A percentile compares a stretch with the other conserved stretches of the same genome.
These are phyloP conservation scores for Sphaerophoria taeniata DNA, from an alignment of 2,888 invertebrate species.

Conservation along the genomic window DNA sequence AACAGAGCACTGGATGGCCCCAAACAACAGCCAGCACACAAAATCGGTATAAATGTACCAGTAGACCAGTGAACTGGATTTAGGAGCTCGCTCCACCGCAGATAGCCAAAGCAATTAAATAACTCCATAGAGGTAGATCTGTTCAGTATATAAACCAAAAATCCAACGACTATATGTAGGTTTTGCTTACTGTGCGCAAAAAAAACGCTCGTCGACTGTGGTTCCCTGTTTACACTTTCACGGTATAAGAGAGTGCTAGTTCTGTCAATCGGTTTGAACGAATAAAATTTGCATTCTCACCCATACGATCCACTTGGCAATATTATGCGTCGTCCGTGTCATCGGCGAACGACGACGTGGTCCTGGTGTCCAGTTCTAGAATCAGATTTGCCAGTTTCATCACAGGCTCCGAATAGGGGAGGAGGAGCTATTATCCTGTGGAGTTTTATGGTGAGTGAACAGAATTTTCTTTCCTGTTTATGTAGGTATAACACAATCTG, in stretches of 20 bases:
- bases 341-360: too few species aligned
- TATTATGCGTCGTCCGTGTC: conserved; percentile 27
- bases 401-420: neutral
- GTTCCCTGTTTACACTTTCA: conserved; percentile 61
- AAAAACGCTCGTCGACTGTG: too few species aligned
- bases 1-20: conserved; percentile 4
- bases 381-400: conserved; percentile 8
- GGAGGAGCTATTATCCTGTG: too few species aligned
- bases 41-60: conserved; percentile 43
- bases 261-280: conserved; percentile 58
- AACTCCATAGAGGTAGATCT: conserved; percentile 51
- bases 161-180: neutral
- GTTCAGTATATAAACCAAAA: conserved; percentile 23
- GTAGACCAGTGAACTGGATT: conserved; percentile 59
- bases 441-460: too few species aligned
- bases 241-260: conserved; percentile 49
- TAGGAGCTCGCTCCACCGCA: conserved; percentile 26
- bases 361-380: neutral
- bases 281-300: conserved; percentile 64
- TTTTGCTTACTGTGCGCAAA: too few species aligned
- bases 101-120: conserved; percentile 62
- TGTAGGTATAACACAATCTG: conserved; percentile 28
- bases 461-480: conserved; percentile 15
- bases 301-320: conserved; percentile 43
- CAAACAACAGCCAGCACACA: neutral